Conservation (phyloP, 2,888 invertebrate genomes). For the Phoenoteleia sp. region DNA sequence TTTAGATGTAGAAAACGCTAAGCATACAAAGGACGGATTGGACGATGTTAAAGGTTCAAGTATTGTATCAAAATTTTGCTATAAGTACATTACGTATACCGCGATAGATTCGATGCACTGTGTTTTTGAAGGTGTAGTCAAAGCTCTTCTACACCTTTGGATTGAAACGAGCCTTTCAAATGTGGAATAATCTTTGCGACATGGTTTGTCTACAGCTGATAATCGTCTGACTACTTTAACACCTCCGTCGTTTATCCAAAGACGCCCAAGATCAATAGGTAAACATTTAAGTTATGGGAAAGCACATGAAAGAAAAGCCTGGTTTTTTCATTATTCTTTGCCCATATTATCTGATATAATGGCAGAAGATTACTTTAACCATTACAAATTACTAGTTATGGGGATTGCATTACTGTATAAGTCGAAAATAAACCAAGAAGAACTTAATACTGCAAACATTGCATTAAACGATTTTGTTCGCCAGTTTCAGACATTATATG, state of each 20-base stretch:
- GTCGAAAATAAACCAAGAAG: not conserved
- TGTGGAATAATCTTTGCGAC: conserved; percentile 34
- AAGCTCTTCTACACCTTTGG: conserved; percentile 47
- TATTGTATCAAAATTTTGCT: conserved; percentile 50
- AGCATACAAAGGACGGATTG: conserved; percentile 24
- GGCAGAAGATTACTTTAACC: conserved; percentile 21
- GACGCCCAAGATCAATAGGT: conserved; percentile 47
- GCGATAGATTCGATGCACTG: conserved; percentile 68
- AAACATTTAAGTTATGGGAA: conserved; percentile 63
- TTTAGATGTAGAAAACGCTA: conserved; percentile 44
- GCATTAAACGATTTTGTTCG: conserved; percentile 12
- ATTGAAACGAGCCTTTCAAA: conserved; percentile 30
- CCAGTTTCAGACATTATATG: conserved; percentile 16
- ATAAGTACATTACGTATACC: conserved; percentile 40
- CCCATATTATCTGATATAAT: conserved; percentile 35
- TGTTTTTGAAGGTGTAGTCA: conserved; percentile 50
- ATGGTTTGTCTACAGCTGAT: conserved; percentile 20
- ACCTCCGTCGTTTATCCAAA: conserved; percentile 45
- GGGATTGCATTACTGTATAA: conserved; percentile 41
- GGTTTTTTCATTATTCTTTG: conserved; percentile 60
- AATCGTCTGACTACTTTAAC: conserved; percentile 14
- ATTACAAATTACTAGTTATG: conserved; percentile 46
- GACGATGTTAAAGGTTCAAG: conserved; percentile 61
- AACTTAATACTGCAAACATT: conserved; percentile 2
- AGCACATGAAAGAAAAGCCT: conserved; percentile 55